Conservation (phyloP, 1,140 invertebrate genomes). For the Micrasema minimum region DNA sequence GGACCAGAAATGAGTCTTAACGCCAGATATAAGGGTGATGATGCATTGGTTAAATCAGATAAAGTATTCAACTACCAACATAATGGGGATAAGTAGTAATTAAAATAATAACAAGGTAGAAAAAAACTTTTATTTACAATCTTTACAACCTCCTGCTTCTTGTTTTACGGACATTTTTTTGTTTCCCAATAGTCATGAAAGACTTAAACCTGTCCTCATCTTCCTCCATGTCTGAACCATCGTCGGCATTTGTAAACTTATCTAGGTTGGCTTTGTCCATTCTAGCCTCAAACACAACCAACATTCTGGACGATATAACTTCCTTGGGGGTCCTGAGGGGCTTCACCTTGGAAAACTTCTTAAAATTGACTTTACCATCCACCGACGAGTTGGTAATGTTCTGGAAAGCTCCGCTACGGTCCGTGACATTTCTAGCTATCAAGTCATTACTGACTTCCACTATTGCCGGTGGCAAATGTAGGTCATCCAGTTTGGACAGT, state of each 20-base stretch:
- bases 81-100: too few species aligned
- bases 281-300: constrained; percentile 40
- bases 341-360: constrained; percentile 47
- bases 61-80: too few species aligned
- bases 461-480: constrained; percentile 41
- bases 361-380: constrained; percentile 41
- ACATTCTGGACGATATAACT: constrained; percentile 34
- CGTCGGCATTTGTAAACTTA: constrained; percentile 15
- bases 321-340: constrained; percentile 36
- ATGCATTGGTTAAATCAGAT: too few species aligned
- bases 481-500: constrained; percentile 37
- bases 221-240: constrained; percentile 24
- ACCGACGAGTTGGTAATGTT: constrained; percentile 3
- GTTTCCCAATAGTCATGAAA: constrained; percentile 9
- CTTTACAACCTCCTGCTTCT: constrained; percentile 20
- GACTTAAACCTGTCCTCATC: constrained; percentile 1
- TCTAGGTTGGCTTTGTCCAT: constrained; percentile 5
- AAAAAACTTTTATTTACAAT: neutral
- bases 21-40: too few species aligned
- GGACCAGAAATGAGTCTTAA: too few species aligned
- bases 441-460: constrained; percentile 44
- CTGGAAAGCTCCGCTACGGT: neutral
- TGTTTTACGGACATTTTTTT: constrained; percentile 10
- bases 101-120: neutral
- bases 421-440: constrained; percentile 17